Conservation (phyloP, 2,888 invertebrate species). For the Cyaniris semiargus region DNA sequence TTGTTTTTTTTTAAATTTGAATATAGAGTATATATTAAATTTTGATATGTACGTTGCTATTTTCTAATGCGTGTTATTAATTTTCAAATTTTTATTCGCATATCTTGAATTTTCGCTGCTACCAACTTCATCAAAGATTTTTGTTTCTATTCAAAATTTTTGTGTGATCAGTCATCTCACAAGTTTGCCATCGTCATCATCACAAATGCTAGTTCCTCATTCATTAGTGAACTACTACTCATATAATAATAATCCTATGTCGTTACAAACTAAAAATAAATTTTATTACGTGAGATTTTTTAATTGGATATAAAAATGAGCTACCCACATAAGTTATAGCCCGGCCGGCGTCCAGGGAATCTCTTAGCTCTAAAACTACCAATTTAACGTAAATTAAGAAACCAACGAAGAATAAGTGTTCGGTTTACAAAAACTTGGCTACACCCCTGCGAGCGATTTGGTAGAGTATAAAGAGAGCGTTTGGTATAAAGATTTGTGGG, state of each 20-base stretch:
- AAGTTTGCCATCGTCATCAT: too few species aligned
- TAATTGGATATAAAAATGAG: background rate
- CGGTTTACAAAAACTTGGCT: background rate
- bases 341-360: background rate
- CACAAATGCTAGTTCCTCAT: too few species aligned
- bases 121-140: too few species aligned
- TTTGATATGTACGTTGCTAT: background rate
- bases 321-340: background rate
- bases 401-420: background rate
- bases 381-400: conserved; percentile 15
- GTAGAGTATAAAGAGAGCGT: background rate
- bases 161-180: too few species aligned
- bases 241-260: too few species aligned
- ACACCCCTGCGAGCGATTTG: background rate
- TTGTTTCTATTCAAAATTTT: too few species aligned
- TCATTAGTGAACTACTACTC: too few species aligned
- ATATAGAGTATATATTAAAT: background rate
- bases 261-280: background rate
- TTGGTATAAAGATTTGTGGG: background rate
- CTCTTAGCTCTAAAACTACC: background rate
- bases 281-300: background rate
- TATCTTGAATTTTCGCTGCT: too few species aligned
- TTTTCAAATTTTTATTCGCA: too few species aligned
- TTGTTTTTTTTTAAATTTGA: background rate
- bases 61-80: too few species aligned